Conservation (phyloP, 2,888 invertebrate genomes). For the Plutella xylostella region DNA sequence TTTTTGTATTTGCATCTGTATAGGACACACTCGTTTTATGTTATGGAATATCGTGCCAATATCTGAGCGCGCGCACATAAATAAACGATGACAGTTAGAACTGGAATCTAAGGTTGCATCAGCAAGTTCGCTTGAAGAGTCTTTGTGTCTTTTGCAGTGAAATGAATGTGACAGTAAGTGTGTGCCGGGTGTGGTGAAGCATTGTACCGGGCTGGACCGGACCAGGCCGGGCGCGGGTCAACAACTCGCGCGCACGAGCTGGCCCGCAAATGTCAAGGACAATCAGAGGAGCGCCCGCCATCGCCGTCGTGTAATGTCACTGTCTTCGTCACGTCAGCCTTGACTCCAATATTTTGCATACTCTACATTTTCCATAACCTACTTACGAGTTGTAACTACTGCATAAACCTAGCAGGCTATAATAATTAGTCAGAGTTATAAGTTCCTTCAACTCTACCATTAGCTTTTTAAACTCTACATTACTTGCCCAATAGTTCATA, state of each 20-base stretch:
- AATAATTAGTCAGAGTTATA: too few species aligned
- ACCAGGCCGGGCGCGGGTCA: constrained; percentile 39
- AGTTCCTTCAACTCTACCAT: too few species aligned
- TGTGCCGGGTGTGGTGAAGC: neutral
- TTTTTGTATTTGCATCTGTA: constrained; percentile 59
- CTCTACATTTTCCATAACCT: too few species aligned
- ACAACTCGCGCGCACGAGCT: constrained; percentile 25
- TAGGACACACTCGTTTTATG: constrained; percentile 30
- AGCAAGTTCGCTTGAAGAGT: constrained; percentile 23
- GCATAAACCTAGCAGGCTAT: too few species aligned
- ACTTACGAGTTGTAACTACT: too few species aligned
- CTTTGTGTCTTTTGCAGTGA: too few species aligned
- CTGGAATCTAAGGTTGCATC: neutral
- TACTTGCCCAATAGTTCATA: too few species aligned
- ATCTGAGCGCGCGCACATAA: constrained; percentile 13
- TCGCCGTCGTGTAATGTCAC: constrained; percentile 8
- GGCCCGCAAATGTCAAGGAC: constrained; percentile 52
- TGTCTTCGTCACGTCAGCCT: neutral
- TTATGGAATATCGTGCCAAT: constrained; percentile 7
- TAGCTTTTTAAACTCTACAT: too few species aligned
- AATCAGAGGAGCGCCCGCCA: neutral
- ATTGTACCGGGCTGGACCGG: constrained; percentile 27
- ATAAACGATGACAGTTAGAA: constrained; percentile 15
- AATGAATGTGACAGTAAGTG: neutral
- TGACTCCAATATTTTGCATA: too few species aligned